A percentile compares a stretch with the other conserved stretches of the same genome.
phyloP scores from a whole-genome alignment of 2,797 vertebrate species.

The Pyrocephalus nanus region DNA sequence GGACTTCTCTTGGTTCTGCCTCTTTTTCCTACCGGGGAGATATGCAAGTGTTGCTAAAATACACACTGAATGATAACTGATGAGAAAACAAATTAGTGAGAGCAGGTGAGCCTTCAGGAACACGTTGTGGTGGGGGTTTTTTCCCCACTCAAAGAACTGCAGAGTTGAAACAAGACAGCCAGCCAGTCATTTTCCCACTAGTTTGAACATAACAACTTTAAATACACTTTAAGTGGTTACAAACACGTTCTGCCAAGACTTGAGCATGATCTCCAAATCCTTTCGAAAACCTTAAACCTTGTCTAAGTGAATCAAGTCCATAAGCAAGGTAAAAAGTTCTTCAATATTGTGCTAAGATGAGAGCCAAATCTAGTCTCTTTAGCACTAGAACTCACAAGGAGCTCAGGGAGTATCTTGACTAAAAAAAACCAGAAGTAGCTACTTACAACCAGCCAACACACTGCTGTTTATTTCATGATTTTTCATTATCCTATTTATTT shows the following conservation, averaged over 20 bases:
- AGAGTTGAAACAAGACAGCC: not conserved
- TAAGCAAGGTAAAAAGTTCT: not conserved
- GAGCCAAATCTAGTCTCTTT: not conserved
- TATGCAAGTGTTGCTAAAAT: not conserved
- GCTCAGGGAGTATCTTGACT: not conserved
- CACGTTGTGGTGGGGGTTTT: rapidly evolving
- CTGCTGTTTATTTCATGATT: not conserved
- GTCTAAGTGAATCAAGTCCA: not conserved
- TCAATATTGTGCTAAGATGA: not conserved
- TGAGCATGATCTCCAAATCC: not conserved
- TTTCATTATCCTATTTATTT: not conserved
- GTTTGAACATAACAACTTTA: not conserved
- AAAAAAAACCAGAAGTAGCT: not conserved
- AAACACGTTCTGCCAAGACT: not conserved
- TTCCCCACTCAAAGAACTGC: not conserved
- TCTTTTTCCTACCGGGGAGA: not conserved
- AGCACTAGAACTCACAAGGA: not conserved
- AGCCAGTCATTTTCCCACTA: not conserved
- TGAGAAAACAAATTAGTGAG: rapidly evolving
- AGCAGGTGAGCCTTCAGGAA: not conserved
- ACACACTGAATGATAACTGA: not conserved
- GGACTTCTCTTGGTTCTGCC: not conserved
- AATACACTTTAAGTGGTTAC: not conserved
- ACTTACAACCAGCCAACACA: not conserved
- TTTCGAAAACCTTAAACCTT: not conserved